These are phyloP conservation scores for Trypoxylon attenuatum DNA, from an alignment of 2,888 invertebrate species.

Conservation along the genomic window DNA sequence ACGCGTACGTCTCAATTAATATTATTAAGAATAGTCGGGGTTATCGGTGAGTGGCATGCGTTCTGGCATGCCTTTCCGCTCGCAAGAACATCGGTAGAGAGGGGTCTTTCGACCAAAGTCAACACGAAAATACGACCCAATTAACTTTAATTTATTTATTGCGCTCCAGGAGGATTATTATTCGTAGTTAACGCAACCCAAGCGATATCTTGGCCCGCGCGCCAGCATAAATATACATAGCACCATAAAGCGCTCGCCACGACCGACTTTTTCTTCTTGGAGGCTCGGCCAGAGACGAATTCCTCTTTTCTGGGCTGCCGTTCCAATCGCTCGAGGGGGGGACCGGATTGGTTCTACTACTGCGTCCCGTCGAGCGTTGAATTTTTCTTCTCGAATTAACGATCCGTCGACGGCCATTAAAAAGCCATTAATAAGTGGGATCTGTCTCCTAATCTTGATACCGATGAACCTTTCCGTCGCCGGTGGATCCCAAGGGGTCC, in stretches of 20 bases:
- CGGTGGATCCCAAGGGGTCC: neutral
- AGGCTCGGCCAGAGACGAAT: neutral
- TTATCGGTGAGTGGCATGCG: neutral
- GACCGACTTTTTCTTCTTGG: neutral
- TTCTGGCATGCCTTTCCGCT: neutral
- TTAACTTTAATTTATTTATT: neutral
- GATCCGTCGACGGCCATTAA: constrained; percentile 7
- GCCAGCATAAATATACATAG: neutral
- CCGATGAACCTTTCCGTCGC: constrained; percentile 38
- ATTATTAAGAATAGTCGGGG: neutral
- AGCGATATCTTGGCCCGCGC: too few relatives aligned
- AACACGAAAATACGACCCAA: neutral
- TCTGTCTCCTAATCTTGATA: constrained; percentile 24
- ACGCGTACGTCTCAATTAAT: neutral
- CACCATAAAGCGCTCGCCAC: neutral
- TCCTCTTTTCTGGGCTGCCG: neutral
- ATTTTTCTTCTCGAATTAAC: constrained; percentile 6
- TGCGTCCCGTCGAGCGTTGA: neutral
- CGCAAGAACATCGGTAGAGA: neutral
- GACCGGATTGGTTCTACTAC: too few relatives aligned
- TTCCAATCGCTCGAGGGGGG: too few relatives aligned
- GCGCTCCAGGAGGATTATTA: neutral
- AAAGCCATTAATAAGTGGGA: constrained; percentile 11
- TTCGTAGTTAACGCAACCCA: neutral
- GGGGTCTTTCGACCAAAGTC: neutral